Conservation (phyloP, 2,113 vertebrate species). For the Pelusios castaneus region DNA sequence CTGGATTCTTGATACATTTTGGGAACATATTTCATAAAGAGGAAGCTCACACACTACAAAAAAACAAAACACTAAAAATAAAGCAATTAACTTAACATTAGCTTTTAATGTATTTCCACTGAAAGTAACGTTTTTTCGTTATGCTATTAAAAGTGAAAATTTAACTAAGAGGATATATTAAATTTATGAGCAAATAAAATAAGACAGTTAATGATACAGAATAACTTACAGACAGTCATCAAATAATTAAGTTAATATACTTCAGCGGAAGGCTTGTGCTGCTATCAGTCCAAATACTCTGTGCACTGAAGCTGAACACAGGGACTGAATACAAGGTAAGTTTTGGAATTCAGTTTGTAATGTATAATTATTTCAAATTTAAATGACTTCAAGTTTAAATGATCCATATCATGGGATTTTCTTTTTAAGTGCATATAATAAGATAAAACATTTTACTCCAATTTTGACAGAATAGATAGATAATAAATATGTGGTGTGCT, state of each 20-base stretch:
- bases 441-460: constrained; percentile 10
- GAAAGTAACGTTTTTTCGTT: neutral
- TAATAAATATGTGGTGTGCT: constrained; percentile 3
- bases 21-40: constrained; percentile 45
- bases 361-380: constrained; percentile 29
- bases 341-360: neutral
- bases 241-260: neutral
- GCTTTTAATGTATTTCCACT: neutral
- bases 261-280: neutral
- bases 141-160: constrained; percentile 18
- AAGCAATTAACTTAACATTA: neutral
- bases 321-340: neutral
- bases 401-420: neutral
- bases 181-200: constrained; percentile 56
- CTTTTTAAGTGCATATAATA: constrained; percentile 4
- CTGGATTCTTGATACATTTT: constrained; percentile 43
- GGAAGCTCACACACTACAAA: constrained; percentile 40
- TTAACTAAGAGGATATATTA: constrained; percentile 30
- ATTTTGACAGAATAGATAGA: constrained; percentile 38
- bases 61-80: neutral
- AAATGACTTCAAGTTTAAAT: constrained; percentile 12
- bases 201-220: constrained; percentile 32
- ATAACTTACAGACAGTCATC: neutral
- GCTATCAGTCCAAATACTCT: constrained; percentile 1
- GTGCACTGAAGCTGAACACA: neutral